phyloP scores from a whole-genome alignment of 2,888 invertebrate genomes.

The Euplexia lucipara region DNA sequence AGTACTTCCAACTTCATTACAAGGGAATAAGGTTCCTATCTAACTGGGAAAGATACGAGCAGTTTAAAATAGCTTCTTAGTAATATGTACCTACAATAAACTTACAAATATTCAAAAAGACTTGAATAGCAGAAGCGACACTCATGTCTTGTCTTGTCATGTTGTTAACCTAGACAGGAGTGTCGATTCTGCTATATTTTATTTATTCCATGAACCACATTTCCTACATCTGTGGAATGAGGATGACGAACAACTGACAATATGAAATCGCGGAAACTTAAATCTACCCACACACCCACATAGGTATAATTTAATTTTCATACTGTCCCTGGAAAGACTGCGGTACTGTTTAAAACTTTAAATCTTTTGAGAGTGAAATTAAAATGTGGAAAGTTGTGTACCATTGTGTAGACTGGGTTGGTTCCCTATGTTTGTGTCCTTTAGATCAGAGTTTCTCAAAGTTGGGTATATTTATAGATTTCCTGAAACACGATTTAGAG shows the following conservation, averaged over 20 bases:
- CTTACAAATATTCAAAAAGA: too few relatives aligned
- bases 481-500: too few relatives aligned
- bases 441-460: too few relatives aligned
- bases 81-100: too few relatives aligned
- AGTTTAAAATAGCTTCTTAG: too few relatives aligned
- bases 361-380: conserved; percentile 36
- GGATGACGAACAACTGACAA: conserved; percentile 24
- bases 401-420: background rate
- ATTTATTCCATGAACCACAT: background rate
- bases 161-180: background rate
- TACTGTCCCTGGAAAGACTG: background rate
- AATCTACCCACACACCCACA: conserved; percentile 28
- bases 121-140: too few relatives aligned
- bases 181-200: background rate
- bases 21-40: too few relatives aligned
- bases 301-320: conserved; percentile 38
- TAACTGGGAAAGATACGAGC: too few relatives aligned
- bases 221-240: conserved; percentile 11
- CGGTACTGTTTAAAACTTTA: conserved; percentile 27
- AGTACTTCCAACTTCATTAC: too few relatives aligned
- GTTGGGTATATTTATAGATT: too few relatives aligned
- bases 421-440: conserved; percentile 4
- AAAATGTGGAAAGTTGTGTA: conserved; percentile 25
- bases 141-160: too few relatives aligned
- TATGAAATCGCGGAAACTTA: conserved; percentile 15